These are phyloP conservation scores for Oreochromis mossambicus DNA, from an alignment of 2,797 vertebrate species.

Conservation along the genomic window DNA sequence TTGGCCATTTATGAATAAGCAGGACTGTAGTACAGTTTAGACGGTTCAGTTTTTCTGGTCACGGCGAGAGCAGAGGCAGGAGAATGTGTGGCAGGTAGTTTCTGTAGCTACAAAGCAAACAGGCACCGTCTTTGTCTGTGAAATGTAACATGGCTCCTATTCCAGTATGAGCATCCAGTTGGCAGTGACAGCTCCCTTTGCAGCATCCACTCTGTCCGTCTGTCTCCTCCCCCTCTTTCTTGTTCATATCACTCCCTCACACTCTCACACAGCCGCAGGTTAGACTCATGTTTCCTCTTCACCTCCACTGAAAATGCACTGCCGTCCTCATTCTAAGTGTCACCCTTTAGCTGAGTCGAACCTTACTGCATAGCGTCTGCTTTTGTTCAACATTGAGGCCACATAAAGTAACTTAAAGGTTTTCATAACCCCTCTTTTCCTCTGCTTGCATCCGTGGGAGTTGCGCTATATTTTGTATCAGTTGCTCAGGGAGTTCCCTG, in stretches of 20 bases:
- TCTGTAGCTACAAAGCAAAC: constrained; percentile 30
- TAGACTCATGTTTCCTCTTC: constrained; percentile 15
- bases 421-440: constrained; percentile 18
- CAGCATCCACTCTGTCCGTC: constrained; percentile 4
- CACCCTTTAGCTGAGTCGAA: constrained; percentile 24
- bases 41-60: constrained; percentile 8
- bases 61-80: constrained; percentile 4
- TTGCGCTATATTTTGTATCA: constrained; percentile 1
- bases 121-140: constrained; percentile 2
- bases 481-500: constrained; percentile 18
- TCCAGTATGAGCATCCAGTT: constrained; percentile 19
- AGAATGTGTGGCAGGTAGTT: not conserved
- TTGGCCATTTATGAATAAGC: not conserved
- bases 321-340: not conserved
- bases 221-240: not conserved
- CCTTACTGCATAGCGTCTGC: not conserved
- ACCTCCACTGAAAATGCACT: constrained; percentile 39
- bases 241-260: constrained; percentile 33
- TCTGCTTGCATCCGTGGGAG: constrained; percentile 3
- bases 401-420: constrained; percentile 14
- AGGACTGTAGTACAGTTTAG: not conserved
- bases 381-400: constrained; percentile 18
- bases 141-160: constrained; percentile 3
- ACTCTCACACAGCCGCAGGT: constrained; percentile 21
- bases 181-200: constrained; percentile 20